Evolutionary conservation across 2,888 invertebrate species (phyloP), one percentile per base, ranked within the genome.

Genomic region (Orthosia gracilis): DNA sequence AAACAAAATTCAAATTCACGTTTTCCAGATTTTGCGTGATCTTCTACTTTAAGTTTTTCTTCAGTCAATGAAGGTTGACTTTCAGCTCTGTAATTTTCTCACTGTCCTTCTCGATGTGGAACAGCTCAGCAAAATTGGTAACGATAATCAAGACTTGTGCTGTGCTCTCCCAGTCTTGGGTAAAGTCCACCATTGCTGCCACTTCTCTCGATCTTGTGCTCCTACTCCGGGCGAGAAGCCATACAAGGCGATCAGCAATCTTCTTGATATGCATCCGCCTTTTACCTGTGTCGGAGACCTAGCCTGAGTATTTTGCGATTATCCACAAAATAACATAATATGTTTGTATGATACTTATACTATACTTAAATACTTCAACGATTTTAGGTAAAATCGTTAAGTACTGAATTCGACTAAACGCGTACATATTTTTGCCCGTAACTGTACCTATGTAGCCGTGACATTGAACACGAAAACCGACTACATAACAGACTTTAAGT

Each of bases 381-480:
- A 31, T 31, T 31, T 31, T 31, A 4, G 31, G 31, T 31, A 31
- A 31, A 64, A 45, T 26, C 4, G 1, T 12, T 23, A 26, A 26
- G 26, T 26, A 1, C 15, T 18, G 0, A 4, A 57, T 18, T 5
- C 21, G 12, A 17, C 18, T 11, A 26, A 45, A 3, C 7, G 0
- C 15, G 13, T 18, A 31, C 5, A 57, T 57, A 50, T 58, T 26
- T 52, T 23, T 40, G 23, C 7, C 12, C 5, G 5, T 40, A 47
- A 73, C 76, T 80, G 80, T 77, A 77, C 61, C 12, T 52, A 58
- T 68, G 72, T 80, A 84, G 54, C 89, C 89, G 66, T 90, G 88
- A 89, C 89, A 90, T 90, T 89, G 89, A 82, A 72, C 68, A 62
- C 84, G 85, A 87, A 85, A 86, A 84, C 83, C 68, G 69, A 70